Conservation (phyloP, 2,113 vertebrate genomes). For the Acanthisitta chloris region DNA sequence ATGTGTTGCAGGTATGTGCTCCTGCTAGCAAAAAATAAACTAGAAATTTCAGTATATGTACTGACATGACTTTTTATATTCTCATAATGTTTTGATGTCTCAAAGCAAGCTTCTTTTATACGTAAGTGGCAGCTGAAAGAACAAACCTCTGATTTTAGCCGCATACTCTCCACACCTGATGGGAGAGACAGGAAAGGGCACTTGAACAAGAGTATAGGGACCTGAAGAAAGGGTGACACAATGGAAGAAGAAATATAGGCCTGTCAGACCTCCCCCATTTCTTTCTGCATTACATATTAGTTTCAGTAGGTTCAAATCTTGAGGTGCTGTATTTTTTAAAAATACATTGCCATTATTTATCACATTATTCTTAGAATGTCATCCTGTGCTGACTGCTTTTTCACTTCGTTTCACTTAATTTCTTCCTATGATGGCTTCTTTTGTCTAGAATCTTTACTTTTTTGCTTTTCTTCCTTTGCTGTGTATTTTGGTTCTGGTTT, state of each 20-base stretch:
- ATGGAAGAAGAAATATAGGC: neutral
- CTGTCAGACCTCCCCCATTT: neutral
- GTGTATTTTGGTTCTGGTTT: neutral
- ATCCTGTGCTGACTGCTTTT: neutral
- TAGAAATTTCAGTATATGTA: neutral
- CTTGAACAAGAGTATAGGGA: neutral
- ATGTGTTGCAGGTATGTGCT: neutral
- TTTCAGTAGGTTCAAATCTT: neutral
- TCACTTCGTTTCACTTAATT: neutral
- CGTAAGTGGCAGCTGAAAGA: neutral
- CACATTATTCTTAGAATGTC: neutral
- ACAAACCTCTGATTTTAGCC: neutral
- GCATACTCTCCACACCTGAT: neutral
- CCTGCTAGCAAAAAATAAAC: neutral
- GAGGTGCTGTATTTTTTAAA: neutral
- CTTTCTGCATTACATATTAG: neutral
- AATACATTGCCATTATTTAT: neutral
- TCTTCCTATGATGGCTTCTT: neutral
- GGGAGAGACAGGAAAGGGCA: neutral
- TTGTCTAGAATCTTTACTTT: neutral
- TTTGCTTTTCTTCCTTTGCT: neutral
- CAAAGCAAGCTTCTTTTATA: neutral
- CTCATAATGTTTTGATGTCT: neutral
- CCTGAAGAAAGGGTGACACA: neutral
- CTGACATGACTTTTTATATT: neutral